These are phyloP conservation scores for Pycnonotus jocosus DNA, from an alignment of 2,113 vertebrate species.

Conservation along the genomic window DNA sequence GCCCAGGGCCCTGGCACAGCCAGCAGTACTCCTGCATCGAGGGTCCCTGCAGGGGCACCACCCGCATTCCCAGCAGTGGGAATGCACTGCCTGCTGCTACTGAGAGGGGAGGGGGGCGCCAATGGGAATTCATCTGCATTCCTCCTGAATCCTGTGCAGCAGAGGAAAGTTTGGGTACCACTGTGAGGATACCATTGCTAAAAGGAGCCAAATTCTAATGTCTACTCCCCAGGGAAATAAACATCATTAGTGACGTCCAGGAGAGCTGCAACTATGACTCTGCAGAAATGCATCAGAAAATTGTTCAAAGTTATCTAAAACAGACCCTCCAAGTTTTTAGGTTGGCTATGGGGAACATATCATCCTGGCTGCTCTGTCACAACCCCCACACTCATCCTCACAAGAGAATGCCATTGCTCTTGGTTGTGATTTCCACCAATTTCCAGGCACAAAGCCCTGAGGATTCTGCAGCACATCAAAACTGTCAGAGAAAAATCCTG, in stretches of 20 bases:
- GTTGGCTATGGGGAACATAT: not conserved
- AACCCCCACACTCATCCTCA: accelerated
- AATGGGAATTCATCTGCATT: not conserved
- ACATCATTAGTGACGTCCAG: accelerated
- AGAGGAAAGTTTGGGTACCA: not conserved
- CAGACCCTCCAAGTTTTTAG: not conserved
- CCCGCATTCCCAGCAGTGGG: not conserved
- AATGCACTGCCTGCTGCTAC: not conserved
- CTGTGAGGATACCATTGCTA: accelerated
- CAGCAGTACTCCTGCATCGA: accelerated
- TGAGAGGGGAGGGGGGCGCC: not conserved
- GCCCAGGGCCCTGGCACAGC: accelerated
- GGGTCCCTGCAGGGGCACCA: accelerated
- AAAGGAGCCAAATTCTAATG: not conserved
- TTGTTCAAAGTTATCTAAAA: not conserved
- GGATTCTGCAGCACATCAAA: not conserved
- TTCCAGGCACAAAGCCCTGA: not conserved
- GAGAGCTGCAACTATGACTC: not conserved
- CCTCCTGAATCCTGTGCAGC: not conserved
- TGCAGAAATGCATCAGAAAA: not conserved
- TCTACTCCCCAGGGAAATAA: not conserved
- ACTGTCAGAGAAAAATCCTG: not conserved
- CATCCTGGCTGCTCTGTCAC: accelerated
- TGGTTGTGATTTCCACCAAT: not conserved
- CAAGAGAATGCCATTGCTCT: not conserved